Evolutionary conservation across 2,888 invertebrate species (phyloP), one percentile per base, ranked within the genome.

Genomic region (Micoletzkya japonica): DNA sequence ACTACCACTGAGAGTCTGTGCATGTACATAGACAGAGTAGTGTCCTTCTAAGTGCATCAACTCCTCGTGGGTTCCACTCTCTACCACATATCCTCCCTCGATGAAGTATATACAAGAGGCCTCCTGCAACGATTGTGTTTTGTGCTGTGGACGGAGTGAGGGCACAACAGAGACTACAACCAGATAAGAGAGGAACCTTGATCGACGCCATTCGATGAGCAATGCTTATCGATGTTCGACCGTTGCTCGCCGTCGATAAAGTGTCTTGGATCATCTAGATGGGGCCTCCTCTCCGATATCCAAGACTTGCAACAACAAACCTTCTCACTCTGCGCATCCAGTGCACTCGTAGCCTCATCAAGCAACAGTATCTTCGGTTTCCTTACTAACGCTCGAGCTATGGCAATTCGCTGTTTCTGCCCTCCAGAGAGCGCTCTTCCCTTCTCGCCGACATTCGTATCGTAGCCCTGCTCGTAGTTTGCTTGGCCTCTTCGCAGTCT

Each of bases 331-430:
- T 57, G 39, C 70, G 66, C 67, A 57, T 73, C 73, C 17, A 73
- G 34, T 2, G 73, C 72, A 17, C 30, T 58, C 28, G 76, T 76
- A 1, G 76, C 76, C 54, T 76, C 76, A 61, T 76, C 76, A 14
- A 76, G 50, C 26, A 76, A 34, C 4, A 76, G 60, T 20, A 76
- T 59, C 44, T 73, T 86, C 2, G 87, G 87, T 74, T 87, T 83
- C 3, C 73, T 28, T 0, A 70, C 56, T 17, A 74, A 28, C 10
- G 74, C 74, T 30, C 74, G 39, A 3, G 74, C 74, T 28, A 74
- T 74, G 34, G 74, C 74, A 20, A 74, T 57, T 28, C 72, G 56
- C 14, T 73, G 73, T 20, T 72, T 72, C 36, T 73, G 72, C 17
- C 72, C 73, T 1, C 73, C 73, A 60, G 60, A 60, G 1, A 60